These are phyloP conservation scores for Molossus molossus DNA, from an alignment of 2,797 vertebrate genomes.

Conservation along the genomic window DNA sequence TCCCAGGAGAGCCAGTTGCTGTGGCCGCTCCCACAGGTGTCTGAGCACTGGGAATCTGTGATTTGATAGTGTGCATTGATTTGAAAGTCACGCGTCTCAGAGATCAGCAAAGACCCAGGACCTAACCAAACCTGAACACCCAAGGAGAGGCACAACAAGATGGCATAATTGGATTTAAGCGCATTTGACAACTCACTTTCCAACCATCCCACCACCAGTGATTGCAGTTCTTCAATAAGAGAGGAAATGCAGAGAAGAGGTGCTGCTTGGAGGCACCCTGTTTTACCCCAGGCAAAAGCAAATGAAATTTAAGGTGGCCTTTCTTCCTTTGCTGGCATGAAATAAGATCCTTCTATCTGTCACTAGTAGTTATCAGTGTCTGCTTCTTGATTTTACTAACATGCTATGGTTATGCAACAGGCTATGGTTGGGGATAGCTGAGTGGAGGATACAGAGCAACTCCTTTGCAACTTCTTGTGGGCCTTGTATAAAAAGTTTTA, in stretches of 20 bases:
- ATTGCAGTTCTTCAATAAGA: slow-evolving; percentile 4
- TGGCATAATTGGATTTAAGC: background rate
- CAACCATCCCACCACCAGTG: background rate
- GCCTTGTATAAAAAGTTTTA: slow-evolving; percentile 32
- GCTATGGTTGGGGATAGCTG: background rate
- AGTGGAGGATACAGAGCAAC: background rate
- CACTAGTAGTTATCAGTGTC: background rate
- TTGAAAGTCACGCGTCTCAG: slow-evolving; percentile 41
- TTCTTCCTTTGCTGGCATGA: slow-evolving; percentile 22
- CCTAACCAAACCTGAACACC: background rate
- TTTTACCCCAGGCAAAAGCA: slow-evolving; percentile 23
- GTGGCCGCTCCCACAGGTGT: background rate
- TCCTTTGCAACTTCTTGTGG: slow-evolving; percentile 23
- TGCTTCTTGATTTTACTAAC: slow-evolving; percentile 49
- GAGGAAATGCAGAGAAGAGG: slow-evolving; percentile 11
- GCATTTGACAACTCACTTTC: background rate
- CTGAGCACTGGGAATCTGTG: background rate
- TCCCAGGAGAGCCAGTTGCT: background rate
- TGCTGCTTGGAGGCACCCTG: background rate
- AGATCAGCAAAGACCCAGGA: slow-evolving; percentile 35
- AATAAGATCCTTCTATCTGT: slow-evolving; percentile 13
- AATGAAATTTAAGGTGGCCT: slow-evolving; percentile 5
- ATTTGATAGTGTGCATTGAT: background rate
- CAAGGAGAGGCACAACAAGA: slow-evolving; percentile 25
- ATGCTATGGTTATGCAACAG: slow-evolving; percentile 33